A percentile compares a stretch with the other conserved stretches of the same genome.
Evolutionary conservation across 2,888 invertebrate species (phyloP).

Genomic region (Synanthedon formicaeformis): DNA sequence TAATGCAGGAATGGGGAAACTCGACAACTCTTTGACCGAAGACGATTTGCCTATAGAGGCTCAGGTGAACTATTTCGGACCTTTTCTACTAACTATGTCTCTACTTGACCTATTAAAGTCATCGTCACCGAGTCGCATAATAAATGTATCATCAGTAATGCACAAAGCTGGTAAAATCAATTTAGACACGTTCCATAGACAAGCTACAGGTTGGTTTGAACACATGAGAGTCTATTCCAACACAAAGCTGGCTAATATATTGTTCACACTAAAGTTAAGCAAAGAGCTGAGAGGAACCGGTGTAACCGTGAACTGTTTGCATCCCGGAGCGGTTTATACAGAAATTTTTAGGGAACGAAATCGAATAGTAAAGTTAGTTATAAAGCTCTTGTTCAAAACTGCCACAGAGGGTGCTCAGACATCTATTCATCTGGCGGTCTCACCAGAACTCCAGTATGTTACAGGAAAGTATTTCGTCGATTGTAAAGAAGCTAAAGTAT

Average conservation of each 20-base stretch:
- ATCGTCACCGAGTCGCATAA: slow-evolving; percentile 77
- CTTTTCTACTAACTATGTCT: slow-evolving; percentile 87
- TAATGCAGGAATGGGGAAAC: slow-evolving; percentile 83
- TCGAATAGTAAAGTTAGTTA: slow-evolving; percentile 67
- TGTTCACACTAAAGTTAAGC: slow-evolving; percentile 76
- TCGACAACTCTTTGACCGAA: slow-evolving; percentile 74
- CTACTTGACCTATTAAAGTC: slow-evolving; percentile 80
- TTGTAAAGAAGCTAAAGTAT: slow-evolving; percentile 71
- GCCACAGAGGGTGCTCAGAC: slow-evolving; percentile 82
- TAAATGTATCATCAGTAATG: slow-evolving; percentile 80
- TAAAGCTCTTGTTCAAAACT: slow-evolving; percentile 74
- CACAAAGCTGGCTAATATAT: slow-evolving; percentile 81
- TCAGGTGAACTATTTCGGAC: slow-evolving; percentile 91
- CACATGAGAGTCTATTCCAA: slow-evolving; percentile 72
- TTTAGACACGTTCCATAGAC: slow-evolving; percentile 75
- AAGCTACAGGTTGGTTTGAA: slow-evolving; percentile 51
- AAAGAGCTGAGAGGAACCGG: slow-evolving; percentile 71
- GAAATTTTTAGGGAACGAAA: slow-evolving; percentile 81
- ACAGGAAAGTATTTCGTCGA: slow-evolving; percentile 83
- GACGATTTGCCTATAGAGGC: slow-evolving; percentile 87
- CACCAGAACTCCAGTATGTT: slow-evolving; percentile 74
- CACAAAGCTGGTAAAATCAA: slow-evolving; percentile 76
- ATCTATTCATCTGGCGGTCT: slow-evolving; percentile 75
- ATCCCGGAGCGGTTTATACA: slow-evolving; percentile 83
- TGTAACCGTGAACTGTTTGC: slow-evolving; percentile 82